Evolutionary conservation across 2,113 vertebrate species (phyloP), one percentile per base, ranked within the genome.

Genomic region (Chlamydotis undulata): DNA sequence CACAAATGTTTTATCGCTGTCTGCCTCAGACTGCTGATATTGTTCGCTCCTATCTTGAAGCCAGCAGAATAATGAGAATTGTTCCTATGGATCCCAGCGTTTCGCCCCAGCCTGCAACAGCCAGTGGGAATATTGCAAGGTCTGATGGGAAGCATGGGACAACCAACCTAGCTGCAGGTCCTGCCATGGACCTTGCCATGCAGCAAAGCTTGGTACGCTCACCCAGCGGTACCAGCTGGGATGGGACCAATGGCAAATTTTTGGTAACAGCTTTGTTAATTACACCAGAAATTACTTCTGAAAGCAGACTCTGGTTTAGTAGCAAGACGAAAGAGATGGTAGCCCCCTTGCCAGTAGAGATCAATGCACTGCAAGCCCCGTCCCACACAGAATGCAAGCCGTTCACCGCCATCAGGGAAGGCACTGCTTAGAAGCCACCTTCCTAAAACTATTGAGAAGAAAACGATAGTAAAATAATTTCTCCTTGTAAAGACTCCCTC

Each of bases 341-440:
- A n/a, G 33, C 14, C 21, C 37, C 59, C 19, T 7, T 31, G 47
- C 61, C 15, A 35, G n/a, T 4, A 4, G 59, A 69, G 33, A 56
- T 7, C 39, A 18, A 16, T 2, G 57, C 28, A 12, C 33, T 74
- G 41, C 21, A 67, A n/a, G 59, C 17, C 55, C 49, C 8, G 7
- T 16, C 18, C 57, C 39, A 19, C 0, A 3, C 31, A 52, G 68
- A n/a, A 50, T 0, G 0, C 6, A 25, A 63, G 41, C 31, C 35
- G 25, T 9, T 12, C 41, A 19, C 22, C 9, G 31, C 31, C 3
- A 1, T 7, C 11, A 16, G 26, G 18, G 65, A 64, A 83, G 47
- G 18, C 14, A 57, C 64, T 41, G 63, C 47, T 70, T 41, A 79
- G 28, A 14, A 65, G 14, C 3, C 2, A 55, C 14, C 28, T 91